Evolutionary conservation across 1,140 invertebrate genomes (phyloP), one percentile per base, ranked within the genome.

Genomic region (Drosophila fuyamai): DNA sequence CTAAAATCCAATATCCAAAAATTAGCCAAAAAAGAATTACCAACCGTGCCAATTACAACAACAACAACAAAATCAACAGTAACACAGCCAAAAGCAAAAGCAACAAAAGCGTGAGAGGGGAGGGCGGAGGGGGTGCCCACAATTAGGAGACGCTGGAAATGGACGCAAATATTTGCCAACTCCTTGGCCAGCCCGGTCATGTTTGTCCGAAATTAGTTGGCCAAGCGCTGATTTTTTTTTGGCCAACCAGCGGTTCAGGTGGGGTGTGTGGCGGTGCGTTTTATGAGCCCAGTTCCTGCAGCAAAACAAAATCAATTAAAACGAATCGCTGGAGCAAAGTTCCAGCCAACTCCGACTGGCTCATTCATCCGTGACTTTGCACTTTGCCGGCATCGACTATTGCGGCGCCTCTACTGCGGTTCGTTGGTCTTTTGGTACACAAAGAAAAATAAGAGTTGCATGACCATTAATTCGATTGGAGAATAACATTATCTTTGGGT

Each of bases 291-390:
- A 44, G 75, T 77, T 77, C 75, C 75, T 50, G 51, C 51, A 41
- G 79, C 80, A 59, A 70, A 88, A 77, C 76, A 83, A 88, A 88
- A 89, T 88, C 84, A 88, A 88, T 88, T 88, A 88, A 88, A 86
- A 83, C 73, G 77, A 84, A 54, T 83, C 83, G 80, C 47, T 77
- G 84, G 80, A 88, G 83, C 83, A 89, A 63, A 88, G 83, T 88
- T 88, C 83, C 83, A 84, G 47, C 48, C 60, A 74, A 67, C 73
- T 81, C 55, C 13, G 61, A 78, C 67, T 58, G 75, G 60, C 65
- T 89, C 77, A 73, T 89, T 88, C 83, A 88, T 88, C 83, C 83
- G 68, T 88, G 84, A 88, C 84, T 88, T 88, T 88, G 84, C 84
- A 81, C 80, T 89, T 89, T 68, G 70, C 46, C 62, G 76, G 57